These are phyloP conservation scores for Larimichthys crocea DNA, from an alignment of 2,113 vertebrate genomes.

Conservation along the genomic window DNA sequence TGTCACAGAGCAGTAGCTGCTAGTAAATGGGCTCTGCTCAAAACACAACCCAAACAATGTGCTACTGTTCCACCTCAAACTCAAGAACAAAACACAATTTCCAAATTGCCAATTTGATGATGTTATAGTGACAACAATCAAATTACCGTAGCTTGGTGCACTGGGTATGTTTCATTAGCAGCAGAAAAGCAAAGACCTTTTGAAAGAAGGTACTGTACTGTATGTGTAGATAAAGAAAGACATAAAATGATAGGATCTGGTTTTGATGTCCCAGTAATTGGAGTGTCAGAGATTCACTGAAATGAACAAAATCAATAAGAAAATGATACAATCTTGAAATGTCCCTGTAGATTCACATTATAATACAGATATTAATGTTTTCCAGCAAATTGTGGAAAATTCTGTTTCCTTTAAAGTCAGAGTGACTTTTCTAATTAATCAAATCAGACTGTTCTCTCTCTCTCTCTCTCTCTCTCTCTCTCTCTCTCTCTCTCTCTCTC, in stretches of 20 bases:
- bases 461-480: too few species aligned
- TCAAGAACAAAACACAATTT: slow-evolving; percentile 16
- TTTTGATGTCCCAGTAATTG: neutral
- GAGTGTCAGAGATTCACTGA: slow-evolving; percentile 1
- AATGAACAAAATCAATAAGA: neutral
- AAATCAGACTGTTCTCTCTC: slow-evolving; percentile 43
- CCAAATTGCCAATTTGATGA: neutral
- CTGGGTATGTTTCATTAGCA: slow-evolving; percentile 6
- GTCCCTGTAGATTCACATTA: neutral
- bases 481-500: neutral
- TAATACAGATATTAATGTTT: neutral
- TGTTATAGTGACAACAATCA: neutral
- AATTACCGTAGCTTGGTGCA: neutral
- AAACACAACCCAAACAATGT: slow-evolving; percentile 15
- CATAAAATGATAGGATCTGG: neutral
- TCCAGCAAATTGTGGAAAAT: slow-evolving; percentile 4
- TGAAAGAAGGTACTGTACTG: neutral
- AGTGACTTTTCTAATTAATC: slow-evolving; percentile 56
- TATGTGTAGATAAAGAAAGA: neutral
- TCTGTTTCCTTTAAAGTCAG: slow-evolving; percentile 23
- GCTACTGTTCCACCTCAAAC: neutral
- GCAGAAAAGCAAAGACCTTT: neutral
- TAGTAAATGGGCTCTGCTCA: slow-evolving; percentile 22
- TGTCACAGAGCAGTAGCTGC: slow-evolving; percentile 22
- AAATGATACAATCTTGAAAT: neutral